Evolutionary conservation across 2,797 vertebrate genomes (phyloP).

Genomic region (Pteropus rufus): DNA sequence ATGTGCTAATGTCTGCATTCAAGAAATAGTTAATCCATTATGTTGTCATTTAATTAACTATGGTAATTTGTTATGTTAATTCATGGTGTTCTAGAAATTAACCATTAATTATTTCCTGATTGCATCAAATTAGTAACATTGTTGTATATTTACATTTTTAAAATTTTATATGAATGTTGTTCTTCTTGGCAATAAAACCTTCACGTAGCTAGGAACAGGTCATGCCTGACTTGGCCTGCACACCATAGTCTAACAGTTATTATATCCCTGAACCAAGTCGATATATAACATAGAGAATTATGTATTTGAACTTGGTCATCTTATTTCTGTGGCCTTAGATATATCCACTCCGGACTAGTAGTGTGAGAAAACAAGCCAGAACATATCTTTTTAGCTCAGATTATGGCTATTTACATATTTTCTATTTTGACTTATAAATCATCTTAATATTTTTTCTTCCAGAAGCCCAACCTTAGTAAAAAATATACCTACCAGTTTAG

Average conservation of each 20-base stretch:
- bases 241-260: slow-evolving; percentile 20
- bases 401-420: slow-evolving; percentile 55
- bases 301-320: background rate
- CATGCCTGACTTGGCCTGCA: background rate
- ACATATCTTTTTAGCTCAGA: slow-evolving; percentile 48
- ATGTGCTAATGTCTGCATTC: slow-evolving; percentile 57
- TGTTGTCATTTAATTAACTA: slow-evolving; percentile 73
- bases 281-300: background rate
- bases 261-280: background rate
- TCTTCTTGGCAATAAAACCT: slow-evolving; percentile 45
- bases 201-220: background rate
- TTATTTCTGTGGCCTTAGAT: slow-evolving; percentile 50
- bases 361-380: slow-evolving; percentile 25
- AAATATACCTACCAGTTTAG: slow-evolving; percentile 98
- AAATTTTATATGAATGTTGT: background rate
- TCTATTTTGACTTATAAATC: slow-evolving; percentile 74
- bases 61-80: slow-evolving; percentile 67
- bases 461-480: slow-evolving; percentile 99
- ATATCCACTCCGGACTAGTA: slow-evolving; percentile 15
- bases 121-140: slow-evolving; percentile 62
- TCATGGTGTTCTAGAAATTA: slow-evolving; percentile 67
- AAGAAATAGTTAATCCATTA: slow-evolving; percentile 71
- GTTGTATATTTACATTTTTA: slow-evolving; percentile 52
- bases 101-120: slow-evolving; percentile 73
- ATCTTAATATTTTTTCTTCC: slow-evolving; percentile 74